Evolutionary conservation across 92 coral and sea anemone genomes (phyloP).

Genomic region (Heteractis magnifica): DNA sequence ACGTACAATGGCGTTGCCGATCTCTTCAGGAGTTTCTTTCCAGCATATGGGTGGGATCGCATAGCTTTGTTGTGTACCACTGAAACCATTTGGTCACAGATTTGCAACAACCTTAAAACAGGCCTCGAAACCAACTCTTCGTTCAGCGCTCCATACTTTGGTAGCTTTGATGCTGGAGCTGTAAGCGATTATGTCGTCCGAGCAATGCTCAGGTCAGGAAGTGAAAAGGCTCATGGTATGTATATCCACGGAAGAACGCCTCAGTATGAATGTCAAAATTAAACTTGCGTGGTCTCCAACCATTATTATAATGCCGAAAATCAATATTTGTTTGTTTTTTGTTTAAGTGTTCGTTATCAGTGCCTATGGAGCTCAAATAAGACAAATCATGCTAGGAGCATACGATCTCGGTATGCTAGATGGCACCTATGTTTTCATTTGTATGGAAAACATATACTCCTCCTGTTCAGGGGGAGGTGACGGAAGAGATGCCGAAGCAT

Average conservation of each 20-base stretch:
- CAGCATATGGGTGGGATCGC: slow-evolving; percentile 56
- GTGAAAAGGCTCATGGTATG: slow-evolving; percentile 59
- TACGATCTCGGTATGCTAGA: slow-evolving; percentile 66
- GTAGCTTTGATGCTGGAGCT: slow-evolving; percentile 54
- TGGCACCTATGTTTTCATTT: slow-evolving; percentile 54
- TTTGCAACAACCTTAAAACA: slow-evolving; percentile 45
- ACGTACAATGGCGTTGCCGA: slow-evolving; percentile 41
- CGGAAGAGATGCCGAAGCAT: slow-evolving; percentile 57
- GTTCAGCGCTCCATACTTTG: slow-evolving; percentile 53
- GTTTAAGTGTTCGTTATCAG: slow-evolving; percentile 59
- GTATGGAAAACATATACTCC: slow-evolving; percentile 32
- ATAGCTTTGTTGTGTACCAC: slow-evolving; percentile 59
- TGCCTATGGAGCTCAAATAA: slow-evolving; percentile 51
- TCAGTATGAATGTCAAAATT: neutral
- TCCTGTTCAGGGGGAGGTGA: slow-evolving; percentile 49
- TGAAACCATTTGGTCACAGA: slow-evolving; percentile 32
- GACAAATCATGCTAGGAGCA: slow-evolving; percentile 51
- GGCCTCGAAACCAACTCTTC: slow-evolving; percentile 40
- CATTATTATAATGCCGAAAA: neutral
- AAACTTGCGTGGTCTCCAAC: neutral
- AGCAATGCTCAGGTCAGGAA: slow-evolving; percentile 60
- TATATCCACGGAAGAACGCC: neutral
- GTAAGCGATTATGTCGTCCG: slow-evolving; percentile 28
- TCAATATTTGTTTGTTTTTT: neutral
- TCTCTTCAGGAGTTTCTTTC: slow-evolving; percentile 36